Evolutionary conservation across 2,797 vertebrate genomes (phyloP), one percentile per base, ranked within the genome.

Genomic region (Eulemur mongoz): DNA sequence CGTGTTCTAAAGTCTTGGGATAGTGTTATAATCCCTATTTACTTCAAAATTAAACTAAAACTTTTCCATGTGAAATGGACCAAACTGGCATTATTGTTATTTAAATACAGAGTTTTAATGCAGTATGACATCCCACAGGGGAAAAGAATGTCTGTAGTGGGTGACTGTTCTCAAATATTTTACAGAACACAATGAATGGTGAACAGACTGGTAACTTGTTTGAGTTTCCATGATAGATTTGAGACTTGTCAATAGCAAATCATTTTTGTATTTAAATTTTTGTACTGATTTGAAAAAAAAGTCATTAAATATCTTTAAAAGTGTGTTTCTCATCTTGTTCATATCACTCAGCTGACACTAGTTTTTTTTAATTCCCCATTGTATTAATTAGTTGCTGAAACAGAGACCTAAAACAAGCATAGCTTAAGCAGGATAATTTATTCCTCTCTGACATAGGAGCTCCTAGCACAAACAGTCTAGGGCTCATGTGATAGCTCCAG

Each of bases 181-280:
- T 96, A 97, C 76, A 96, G 95, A 98, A 98, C 3, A 95, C 97
- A 98, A 98, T 94, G 96, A 98, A 95, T 48, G 97, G 98, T 76
- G 72, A 98, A 98, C 93, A 98, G 97, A 97, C 50, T 97, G 98
- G 97, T 98, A 97, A 98, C 97, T 98, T 98, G 63, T 43, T 96
- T 94, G 89, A 98, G 98, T 98, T 98, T 97, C 98, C 98, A 98
- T 96, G 98, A 98, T 89, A 98, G 94, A 98, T 97, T 96, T 96
- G 97, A 99, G 98, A 98, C 93, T 98, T 95, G 96, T 98, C 98
- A 98, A 98, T 98, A 98, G 97, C 97, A 98, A 98, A 98, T 98
- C 98, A 98, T 98, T 99, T 98, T 98, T 99, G 99, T 99, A 99
- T 99, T 99, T 98, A 99, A 99, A 98, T 97, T 98, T 99, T 99